Base-by-base conservation (phyloP, 35 echinoderm and acorn worm species). In the Amphiura filiformis region DNA sequence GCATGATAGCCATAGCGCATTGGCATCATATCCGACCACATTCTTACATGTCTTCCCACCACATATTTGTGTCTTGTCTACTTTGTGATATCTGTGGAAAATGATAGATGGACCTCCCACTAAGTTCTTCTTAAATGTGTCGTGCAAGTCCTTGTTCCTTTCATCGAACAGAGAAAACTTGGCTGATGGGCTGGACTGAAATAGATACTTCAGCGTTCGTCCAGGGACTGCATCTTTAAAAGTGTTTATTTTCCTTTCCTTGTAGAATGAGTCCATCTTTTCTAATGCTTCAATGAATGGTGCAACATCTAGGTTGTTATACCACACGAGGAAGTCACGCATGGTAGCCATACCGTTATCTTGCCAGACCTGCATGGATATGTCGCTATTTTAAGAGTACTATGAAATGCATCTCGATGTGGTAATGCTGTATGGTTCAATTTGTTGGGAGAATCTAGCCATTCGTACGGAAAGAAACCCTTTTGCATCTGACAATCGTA, bases 41-140 rank as follows among this genome's bases (percentile, higher is more conserved):
- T 87, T 86, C 31, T 80, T 39, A 77, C 90, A 92, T 38, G 28
- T n/a, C 78, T 92, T 80, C 4, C 44, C 82, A 80, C 80, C 61
- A 35, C 84, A 39, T n/a, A 92, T 88, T 32, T 88, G 0, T 39
- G 91, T 88, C 44, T 84, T 78, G 0, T 30, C 28, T 57, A 35
- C 88, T 42, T 89, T 70, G 35, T 93, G 80, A 34, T 93, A 81
- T 1, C 78, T 44, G 35, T 92, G 47, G 39, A 92, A 92, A 39
- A 92, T 83, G 17, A 88, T 88, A 3, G 91, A 87, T 36, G 91
- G 78, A 0, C 89, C 89, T 17, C 91, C 90, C 17, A 88, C 91
- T 18, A 84, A 41, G 80, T 88, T 88, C 13, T 90, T 56, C 82
- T 84, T 76, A 23, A 93, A 47, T 30, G 82, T 76, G 52, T 84